Conservation (phyloP, 2,888 invertebrate species). For the Sphecodes monilicornis region DNA sequence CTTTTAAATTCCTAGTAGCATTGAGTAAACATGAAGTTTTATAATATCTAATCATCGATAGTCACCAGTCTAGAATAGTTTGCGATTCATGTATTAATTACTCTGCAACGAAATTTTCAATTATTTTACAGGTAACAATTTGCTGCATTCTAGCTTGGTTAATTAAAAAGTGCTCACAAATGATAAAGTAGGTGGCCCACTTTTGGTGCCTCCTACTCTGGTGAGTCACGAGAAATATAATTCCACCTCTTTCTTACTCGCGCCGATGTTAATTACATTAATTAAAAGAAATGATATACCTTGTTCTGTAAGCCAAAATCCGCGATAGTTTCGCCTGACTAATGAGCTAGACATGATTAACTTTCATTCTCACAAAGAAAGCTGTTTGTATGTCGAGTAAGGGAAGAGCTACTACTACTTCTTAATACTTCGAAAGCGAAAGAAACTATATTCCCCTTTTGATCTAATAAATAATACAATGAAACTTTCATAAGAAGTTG, state of each 20-base stretch:
- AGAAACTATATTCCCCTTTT: background rate
- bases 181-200: conserved; percentile 28
- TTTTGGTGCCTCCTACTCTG: background rate
- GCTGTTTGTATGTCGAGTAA: background rate
- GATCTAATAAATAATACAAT: background rate
- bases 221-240: conserved; percentile 7
- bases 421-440: background rate
- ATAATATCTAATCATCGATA: background rate
- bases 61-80: background rate
- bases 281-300: conserved; percentile 28
- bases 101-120: background rate
- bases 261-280: conserved; percentile 39
- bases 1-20: background rate
- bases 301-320: background rate
- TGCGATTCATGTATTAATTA: background rate
- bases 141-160: background rate
- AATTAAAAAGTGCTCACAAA: conserved; percentile 31
- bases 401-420: background rate
- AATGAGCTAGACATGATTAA: conserved; percentile 25
- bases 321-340: conserved; percentile 2
- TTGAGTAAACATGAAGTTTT: background rate
- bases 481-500: background rate
- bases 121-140: background rate
- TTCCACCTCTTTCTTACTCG: background rate
- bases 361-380: background rate